These are phyloP conservation scores for Glyphotaelius pellucidus DNA, from an alignment of 2,888 invertebrate genomes.

Conservation along the genomic window DNA sequence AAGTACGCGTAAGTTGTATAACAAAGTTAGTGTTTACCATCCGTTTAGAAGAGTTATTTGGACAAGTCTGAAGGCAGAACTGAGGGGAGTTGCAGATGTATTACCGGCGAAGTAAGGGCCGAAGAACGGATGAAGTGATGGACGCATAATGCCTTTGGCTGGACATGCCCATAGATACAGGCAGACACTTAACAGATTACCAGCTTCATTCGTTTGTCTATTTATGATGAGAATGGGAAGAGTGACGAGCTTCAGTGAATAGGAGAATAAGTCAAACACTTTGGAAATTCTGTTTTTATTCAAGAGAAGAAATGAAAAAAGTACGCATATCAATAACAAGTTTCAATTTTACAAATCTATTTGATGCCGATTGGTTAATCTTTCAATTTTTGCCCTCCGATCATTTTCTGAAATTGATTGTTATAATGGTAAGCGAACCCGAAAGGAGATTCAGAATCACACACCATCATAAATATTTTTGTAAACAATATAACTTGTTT, in stretches of 20 bases:
- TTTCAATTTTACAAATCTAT: too few relatives aligned
- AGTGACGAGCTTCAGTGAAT: neutral
- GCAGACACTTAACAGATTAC: conserved; percentile 38
- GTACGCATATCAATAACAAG: too few relatives aligned
- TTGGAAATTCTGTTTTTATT: neutral
- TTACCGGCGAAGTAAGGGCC: neutral
- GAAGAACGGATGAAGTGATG: conserved; percentile 47
- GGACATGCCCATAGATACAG: conserved; percentile 34
- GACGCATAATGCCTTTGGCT: conserved; percentile 48
- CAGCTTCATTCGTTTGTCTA: neutral
- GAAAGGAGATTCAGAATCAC: too few relatives aligned
- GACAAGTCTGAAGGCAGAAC: neutral
- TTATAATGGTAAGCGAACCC: too few relatives aligned
- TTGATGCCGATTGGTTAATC: too few relatives aligned
- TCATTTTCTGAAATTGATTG: too few relatives aligned
- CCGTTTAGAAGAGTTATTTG: conserved; percentile 24
- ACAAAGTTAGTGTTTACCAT: conserved; percentile 6
- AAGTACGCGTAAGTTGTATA: neutral
- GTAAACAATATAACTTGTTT: too few relatives aligned
- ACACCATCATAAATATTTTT: too few relatives aligned
- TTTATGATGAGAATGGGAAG: conserved; percentile 33
- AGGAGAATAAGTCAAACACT: neutral
- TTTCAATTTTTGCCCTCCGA: too few relatives aligned
- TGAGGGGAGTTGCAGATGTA: neutral
- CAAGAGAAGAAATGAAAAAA: neutral